Conservation (phyloP, 92 coral and sea anemone genomes). For the Palythoa caribaeorum region DNA sequence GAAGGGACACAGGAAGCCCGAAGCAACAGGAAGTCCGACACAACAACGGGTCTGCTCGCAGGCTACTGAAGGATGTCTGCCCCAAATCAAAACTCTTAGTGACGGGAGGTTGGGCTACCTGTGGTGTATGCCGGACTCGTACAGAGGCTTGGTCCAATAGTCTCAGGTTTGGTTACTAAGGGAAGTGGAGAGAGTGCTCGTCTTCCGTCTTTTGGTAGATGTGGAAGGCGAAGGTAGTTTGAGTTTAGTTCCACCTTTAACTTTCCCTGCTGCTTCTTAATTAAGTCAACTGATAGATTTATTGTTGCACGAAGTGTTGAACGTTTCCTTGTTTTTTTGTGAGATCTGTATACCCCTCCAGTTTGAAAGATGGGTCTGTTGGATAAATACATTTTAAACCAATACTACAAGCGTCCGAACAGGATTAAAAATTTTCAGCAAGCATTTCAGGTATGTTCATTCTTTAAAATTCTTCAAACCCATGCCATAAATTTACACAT, state of each 20-base stretch:
- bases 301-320: neutral
- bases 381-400: slow-evolving; percentile 71
- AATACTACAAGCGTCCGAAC: slow-evolving; percentile 78
- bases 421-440: slow-evolving; percentile 64
- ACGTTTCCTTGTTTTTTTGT: neutral
- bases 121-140: too few relatives aligned
- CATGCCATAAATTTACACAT: neutral
- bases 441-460: slow-evolving; percentile 68
- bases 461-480: neutral
- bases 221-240: too few relatives aligned
- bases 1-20: too few relatives aligned
- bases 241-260: neutral
- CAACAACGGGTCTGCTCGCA: too few relatives aligned
- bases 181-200: too few relatives aligned
- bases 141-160: too few relatives aligned
- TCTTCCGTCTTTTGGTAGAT: too few relatives aligned
- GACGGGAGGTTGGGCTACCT: too few relatives aligned
- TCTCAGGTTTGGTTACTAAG: too few relatives aligned
- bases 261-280: neutral
- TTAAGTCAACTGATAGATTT: neutral
- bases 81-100: too few relatives aligned
- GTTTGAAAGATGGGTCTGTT: slow-evolving; percentile 63
- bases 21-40: too few relatives aligned
- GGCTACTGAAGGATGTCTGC: too few relatives aligned
- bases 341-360: neutral